Conservation (phyloP, 2,113 vertebrate genomes). For the Labeo rohita region DNA sequence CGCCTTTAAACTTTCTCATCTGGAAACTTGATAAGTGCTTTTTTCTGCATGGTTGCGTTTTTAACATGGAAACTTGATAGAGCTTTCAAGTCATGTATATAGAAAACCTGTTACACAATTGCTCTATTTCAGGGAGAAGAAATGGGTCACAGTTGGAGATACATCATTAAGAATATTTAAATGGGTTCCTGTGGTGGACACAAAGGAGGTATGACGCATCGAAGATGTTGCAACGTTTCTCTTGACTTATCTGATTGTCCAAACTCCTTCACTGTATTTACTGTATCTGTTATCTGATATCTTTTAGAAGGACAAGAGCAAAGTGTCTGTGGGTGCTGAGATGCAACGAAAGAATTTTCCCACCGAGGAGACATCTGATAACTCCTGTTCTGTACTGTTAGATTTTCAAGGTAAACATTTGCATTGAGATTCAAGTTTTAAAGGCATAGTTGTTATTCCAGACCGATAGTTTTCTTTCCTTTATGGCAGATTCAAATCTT, state of each 20-base stretch:
- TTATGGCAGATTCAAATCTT: neutral
- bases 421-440: neutral
- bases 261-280: neutral
- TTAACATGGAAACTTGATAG: neutral
- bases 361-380: slow-evolving; percentile 73
- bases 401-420: slow-evolving; percentile 85
- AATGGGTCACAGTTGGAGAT: slow-evolving; percentile 90
- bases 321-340: slow-evolving; percentile 66
- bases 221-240: neutral
- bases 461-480: neutral
- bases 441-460: neutral
- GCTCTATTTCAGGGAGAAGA: slow-evolving; percentile 82
- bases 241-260: neutral
- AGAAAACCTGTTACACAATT: slow-evolving; percentile 16
- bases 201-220: slow-evolving; percentile 79
- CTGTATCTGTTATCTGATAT: neutral
- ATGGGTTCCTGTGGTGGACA: slow-evolving; percentile 89
- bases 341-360: slow-evolving; percentile 80
- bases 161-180: slow-evolving; percentile 90
- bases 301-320: slow-evolving; percentile 84
- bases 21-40: neutral
- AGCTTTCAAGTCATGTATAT: neutral
- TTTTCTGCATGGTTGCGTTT: slow-evolving; percentile 8
- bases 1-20: slow-evolving; percentile 7
- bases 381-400: slow-evolving; percentile 82